A percentile compares a stretch with the other conserved stretches of the same genome.
These are phyloP conservation scores for Cosmorhoe ocellata DNA, from an alignment of 2,888 invertebrate species.

Conservation along the genomic window DNA sequence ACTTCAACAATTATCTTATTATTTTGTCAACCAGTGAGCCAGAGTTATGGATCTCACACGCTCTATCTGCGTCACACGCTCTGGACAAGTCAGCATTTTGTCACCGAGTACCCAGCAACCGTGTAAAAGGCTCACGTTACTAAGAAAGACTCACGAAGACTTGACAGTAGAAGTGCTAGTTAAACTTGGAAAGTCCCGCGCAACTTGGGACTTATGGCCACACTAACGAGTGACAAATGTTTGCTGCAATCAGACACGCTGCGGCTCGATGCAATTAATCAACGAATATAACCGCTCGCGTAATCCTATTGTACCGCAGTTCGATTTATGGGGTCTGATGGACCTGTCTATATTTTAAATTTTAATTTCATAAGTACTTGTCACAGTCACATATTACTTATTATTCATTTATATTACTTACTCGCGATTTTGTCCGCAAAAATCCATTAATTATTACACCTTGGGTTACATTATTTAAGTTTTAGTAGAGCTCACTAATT, in stretches of 20 bases:
- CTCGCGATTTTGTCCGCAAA: too few species aligned
- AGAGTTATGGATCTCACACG: too few species aligned
- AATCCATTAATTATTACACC: too few species aligned
- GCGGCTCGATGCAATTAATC: constrained; percentile 56
- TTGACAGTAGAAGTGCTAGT: not conserved
- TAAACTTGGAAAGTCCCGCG: constrained; percentile 6
- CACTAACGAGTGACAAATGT: constrained; percentile 63
- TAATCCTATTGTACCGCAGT: constrained; percentile 19
- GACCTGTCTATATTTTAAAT: constrained; percentile 3
- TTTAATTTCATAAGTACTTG: not conserved
- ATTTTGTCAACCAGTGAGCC: too few species aligned
- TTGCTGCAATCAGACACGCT: constrained; percentile 60
- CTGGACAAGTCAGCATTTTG: too few species aligned
- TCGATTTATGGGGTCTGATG: constrained; percentile 20
- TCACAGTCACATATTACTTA: not conserved
- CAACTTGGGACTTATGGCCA: constrained; percentile 10
- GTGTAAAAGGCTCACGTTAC: too few species aligned
- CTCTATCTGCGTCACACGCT: too few species aligned
- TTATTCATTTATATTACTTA: too few species aligned
- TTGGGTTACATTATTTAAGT: too few species aligned
- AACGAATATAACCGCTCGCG: constrained; percentile 36
- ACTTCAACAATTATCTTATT: too few species aligned
- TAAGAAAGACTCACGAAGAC: not conserved
- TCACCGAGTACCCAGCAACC: too few species aligned
- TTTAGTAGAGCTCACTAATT: too few species aligned